Evolutionary conservation across 1,140 invertebrate genomes (phyloP), one percentile per base, ranked within the genome.

Genomic region (Venustaconcha ellipsiformis): DNA sequence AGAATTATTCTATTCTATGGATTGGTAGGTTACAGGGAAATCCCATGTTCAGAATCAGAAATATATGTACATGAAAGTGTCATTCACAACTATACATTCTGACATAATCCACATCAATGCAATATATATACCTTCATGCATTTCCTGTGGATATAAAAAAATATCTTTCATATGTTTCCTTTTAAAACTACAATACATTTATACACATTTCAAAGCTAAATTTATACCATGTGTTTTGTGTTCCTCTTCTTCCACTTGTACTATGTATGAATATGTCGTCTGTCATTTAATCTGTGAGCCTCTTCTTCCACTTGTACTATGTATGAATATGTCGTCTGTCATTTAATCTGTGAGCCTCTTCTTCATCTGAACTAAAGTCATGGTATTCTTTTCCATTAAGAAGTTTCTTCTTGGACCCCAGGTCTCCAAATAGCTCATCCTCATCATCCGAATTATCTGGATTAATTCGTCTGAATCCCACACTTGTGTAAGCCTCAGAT

Each of bases 371-470:
- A 56, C 57, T 67, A 57, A 64, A 55, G n/a, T 77, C 75, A 57
- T 67, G 75, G 57, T 72, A 77, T 57, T 72, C 75, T 71, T 71
- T 14, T 13, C 30, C 59, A 48, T 20, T 69, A 68, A 68, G 72
- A 17, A 57, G 20, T 26, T 23, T 59, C 68, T 63, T 59, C 30
- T 18, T 30, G 18, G 48, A 65, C 8, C 75, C 70, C 15, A 77
- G n/a, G 17, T 77, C 75, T 14, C 75, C 75, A 37, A 72, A 77
- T 59, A 77, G 58, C 67, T 77, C 75, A 17, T 69, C 73, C 17
- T 77, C 75, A 1, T 70, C 69, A 26, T 75, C 67, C 14, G 64
- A 55, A 26, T 77, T 70, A 18, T 70, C 65, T 30, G 68, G 64
- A 26, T 77, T 68, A 14, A 77, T 65, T n/a, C 75, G 55, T 48